Evolutionary conservation across 2,888 invertebrate genomes (phyloP).

Genomic region (Amblyteles armatorius): DNA sequence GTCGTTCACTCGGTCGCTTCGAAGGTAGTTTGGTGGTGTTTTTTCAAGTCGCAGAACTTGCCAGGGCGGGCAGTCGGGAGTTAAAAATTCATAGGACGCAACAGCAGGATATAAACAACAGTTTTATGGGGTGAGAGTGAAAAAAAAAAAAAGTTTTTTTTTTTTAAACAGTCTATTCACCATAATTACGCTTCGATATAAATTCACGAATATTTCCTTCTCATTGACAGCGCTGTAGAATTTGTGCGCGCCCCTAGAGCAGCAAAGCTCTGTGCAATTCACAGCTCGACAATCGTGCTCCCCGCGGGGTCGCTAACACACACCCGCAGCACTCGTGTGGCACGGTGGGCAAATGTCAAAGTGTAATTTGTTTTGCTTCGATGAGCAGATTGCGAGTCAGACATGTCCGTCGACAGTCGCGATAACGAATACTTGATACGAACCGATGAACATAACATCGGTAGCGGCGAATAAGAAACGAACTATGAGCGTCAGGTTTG

Average conservation of each 20-base stretch:
- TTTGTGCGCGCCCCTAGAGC: not conserved
- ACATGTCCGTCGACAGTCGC: not conserved
- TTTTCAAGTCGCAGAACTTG: too few species aligned
- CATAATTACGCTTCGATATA: too few species aligned
- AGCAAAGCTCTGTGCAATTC: not conserved
- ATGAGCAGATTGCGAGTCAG: not conserved
- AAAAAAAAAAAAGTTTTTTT: too few species aligned
- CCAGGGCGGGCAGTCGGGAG: too few species aligned
- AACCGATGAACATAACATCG: not conserved
- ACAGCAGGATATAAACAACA: too few species aligned
- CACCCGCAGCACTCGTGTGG: not conserved
- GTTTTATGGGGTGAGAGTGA: too few species aligned
- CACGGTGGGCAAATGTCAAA: slow-evolving; percentile 3
- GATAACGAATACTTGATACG: not conserved
- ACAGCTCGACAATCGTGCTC: not conserved
- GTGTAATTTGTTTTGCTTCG: not conserved
- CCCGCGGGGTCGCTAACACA: not conserved
- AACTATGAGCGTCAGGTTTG: not conserved
- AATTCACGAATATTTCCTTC: too few species aligned
- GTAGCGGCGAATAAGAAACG: not conserved
- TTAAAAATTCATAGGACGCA: too few species aligned
- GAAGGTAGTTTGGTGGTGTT: too few species aligned
- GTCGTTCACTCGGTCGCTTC: too few species aligned
- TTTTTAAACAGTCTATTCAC: too few species aligned
- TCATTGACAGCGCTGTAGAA: not conserved